Conservation (phyloP, 1,140 invertebrate genomes). For the Phymorhynchus buccinoides region DNA sequence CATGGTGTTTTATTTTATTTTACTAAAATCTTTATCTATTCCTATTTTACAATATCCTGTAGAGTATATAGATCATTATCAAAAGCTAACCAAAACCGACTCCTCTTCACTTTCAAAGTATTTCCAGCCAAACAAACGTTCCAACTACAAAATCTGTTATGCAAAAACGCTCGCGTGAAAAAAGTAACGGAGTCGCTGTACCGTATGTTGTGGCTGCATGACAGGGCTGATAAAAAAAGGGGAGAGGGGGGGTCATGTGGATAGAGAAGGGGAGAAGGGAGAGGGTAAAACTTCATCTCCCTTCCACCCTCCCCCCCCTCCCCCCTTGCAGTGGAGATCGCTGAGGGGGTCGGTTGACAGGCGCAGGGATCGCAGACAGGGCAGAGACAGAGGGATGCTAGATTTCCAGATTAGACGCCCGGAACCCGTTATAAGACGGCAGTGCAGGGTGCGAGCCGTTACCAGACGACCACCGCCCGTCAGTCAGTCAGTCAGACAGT, state of each 20-base stretch:
- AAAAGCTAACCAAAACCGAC: no score
- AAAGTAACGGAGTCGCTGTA: no score
- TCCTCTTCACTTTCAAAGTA: no score
- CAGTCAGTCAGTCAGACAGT: neutral
- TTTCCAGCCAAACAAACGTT: no score
- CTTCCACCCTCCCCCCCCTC: neutral
- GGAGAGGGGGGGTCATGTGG: neutral
- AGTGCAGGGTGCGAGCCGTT: neutral
- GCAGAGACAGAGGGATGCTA: slow-evolving; percentile 17
- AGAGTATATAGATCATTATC: no score
- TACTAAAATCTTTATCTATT: no score
- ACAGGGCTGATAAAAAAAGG: neutral
- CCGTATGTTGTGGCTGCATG: neutral
- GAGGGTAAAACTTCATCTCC: neutral
- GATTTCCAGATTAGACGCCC: slow-evolving; percentile 12
- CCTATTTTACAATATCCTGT: no score
- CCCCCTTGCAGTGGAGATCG: neutral
- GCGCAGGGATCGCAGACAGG: neutral
- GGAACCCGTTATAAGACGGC: neutral
- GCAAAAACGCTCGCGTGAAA: no score
- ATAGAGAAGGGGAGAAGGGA: neutral
- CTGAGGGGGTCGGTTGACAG: neutral
- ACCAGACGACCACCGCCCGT: neutral
- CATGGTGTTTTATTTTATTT: no score
- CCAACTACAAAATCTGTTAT: no score